phyloP scores from a whole-genome alignment of 1,140 invertebrate species.

The Antheraea pernyi region DNA sequence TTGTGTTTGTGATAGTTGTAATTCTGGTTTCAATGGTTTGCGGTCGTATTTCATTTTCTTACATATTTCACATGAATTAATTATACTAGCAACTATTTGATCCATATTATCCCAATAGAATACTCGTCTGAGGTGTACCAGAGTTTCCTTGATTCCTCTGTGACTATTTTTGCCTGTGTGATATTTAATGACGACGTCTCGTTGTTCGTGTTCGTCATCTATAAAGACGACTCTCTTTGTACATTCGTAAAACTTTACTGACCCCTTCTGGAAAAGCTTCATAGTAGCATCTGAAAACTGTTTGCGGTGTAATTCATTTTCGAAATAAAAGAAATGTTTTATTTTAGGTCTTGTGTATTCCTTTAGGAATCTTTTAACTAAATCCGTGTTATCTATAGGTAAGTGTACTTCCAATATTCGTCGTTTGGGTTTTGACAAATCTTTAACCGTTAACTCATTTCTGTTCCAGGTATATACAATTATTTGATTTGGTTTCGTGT shows the following conservation, averaged over 20 bases:
- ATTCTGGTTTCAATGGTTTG: slow-evolving; percentile 15
- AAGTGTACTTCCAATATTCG: slow-evolving; percentile 20
- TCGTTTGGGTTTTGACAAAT: slow-evolving; percentile 18
- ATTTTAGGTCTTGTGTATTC: slow-evolving; percentile 3
- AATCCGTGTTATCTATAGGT: slow-evolving; percentile 11
- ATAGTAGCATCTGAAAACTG: slow-evolving; percentile 17
- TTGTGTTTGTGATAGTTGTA: slow-evolving; percentile 28
- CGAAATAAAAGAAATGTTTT: slow-evolving; percentile 26
- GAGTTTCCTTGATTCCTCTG: slow-evolving; percentile 36
- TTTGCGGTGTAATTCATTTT: slow-evolving; percentile 18
- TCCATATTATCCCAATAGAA: slow-evolving; percentile 29
- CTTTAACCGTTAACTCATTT: slow-evolving; percentile 26
- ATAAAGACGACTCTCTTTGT: slow-evolving; percentile 33
- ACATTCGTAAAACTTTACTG: slow-evolving; percentile 27
- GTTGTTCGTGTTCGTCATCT: slow-evolving; percentile 30
- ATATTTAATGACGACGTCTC: slow-evolving; percentile 33
- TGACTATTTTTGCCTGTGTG: slow-evolving; percentile 43
- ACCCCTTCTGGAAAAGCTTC: slow-evolving; percentile 30
- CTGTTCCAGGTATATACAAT: slow-evolving; percentile 24
- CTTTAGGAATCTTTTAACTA: slow-evolving; percentile 18
- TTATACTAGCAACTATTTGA: slow-evolving; percentile 24
- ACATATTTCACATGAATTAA: slow-evolving; percentile 20
- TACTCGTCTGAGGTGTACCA: slow-evolving; percentile 22
- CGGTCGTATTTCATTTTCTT: slow-evolving; percentile 26
- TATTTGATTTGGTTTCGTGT: slow-evolving; percentile 35